A percentile compares a stretch with the other conserved stretches of the same genome.
Conservation (phyloP, 1,140 invertebrate genomes). For the Pteromalus puparum region DNA sequence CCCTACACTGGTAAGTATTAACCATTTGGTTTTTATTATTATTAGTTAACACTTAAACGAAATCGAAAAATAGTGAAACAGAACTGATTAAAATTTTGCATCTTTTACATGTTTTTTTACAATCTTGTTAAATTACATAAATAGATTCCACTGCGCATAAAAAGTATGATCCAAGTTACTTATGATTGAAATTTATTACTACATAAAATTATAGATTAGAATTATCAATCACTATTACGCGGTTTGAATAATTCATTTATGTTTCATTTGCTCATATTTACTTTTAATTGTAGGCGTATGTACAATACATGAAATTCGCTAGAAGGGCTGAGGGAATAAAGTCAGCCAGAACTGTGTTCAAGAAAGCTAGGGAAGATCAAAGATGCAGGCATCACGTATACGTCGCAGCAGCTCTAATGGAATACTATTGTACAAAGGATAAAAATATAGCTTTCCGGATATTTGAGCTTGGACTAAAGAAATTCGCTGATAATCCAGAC, state of each 20-base stretch:
- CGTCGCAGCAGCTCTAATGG: conserved; percentile 97
- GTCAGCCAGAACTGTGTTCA: conserved; percentile 95
- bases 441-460: conserved; percentile 98
- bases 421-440: conserved; percentile 99
- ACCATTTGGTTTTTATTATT: conserved; percentile 25
- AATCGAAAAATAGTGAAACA: background rate
- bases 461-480: conserved; percentile 98
- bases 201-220: no score
- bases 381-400: conserved; percentile 94
- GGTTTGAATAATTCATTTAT: no score
- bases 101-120: no score
- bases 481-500: conserved; percentile 95
- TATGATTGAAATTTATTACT: no score
- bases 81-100: background rate
- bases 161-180: no score
- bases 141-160: no score
- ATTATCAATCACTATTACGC: no score
- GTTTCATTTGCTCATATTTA: background rate
- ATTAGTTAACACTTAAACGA: background rate
- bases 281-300: conserved; percentile 83
- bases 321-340: conserved; percentile 98
- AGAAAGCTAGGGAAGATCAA: conserved; percentile 93
- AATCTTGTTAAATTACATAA: no score
- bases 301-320: conserved; percentile 99
- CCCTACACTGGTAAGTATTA: conserved; percentile 89